A percentile compares a stretch with the other conserved stretches of the same genome.
These are phyloP conservation scores for Stigmatopora argus DNA, from an alignment of 2,113 vertebrate species.

Conservation along the genomic window DNA sequence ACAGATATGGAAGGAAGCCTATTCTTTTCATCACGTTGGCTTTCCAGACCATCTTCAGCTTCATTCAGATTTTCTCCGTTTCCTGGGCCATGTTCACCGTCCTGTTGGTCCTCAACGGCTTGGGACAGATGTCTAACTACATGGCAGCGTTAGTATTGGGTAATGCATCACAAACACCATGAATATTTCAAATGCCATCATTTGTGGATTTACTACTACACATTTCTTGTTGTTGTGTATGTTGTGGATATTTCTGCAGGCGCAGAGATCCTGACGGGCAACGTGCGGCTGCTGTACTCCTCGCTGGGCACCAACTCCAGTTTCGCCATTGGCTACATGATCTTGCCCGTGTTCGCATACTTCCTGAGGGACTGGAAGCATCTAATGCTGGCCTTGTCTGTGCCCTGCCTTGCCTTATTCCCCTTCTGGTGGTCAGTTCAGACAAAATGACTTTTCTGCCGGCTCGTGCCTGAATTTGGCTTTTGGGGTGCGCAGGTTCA, in stretches of 20 bases:
- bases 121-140: conserved; percentile 86
- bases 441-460: neutral
- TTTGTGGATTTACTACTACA: neutral
- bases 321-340: conserved; percentile 80
- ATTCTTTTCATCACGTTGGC: conserved; percentile 80
- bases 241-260: conserved; percentile 42
- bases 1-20: conserved; percentile 84
- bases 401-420: conserved; percentile 71
- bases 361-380: conserved; percentile 79
- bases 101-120: conserved; percentile 78
- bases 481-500: conserved; percentile 67
- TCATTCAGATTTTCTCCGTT: conserved; percentile 76
- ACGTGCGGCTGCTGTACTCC: conserved; percentile 73
- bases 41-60: conserved; percentile 78
- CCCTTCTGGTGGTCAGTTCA: conserved; percentile 84
- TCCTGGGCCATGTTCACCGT: conserved; percentile 78
- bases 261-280: conserved; percentile 77
- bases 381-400: conserved; percentile 70
- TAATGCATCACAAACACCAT: conserved; percentile 41
- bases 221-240: neutral
- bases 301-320: conserved; percentile 75
- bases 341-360: conserved; percentile 78
- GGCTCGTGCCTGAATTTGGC: neutral
- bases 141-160: conserved; percentile 84
- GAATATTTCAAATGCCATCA: neutral